Base-by-base conservation (phyloP, 1,140 invertebrate genomes). In the Drosophila takahashii region DNA sequence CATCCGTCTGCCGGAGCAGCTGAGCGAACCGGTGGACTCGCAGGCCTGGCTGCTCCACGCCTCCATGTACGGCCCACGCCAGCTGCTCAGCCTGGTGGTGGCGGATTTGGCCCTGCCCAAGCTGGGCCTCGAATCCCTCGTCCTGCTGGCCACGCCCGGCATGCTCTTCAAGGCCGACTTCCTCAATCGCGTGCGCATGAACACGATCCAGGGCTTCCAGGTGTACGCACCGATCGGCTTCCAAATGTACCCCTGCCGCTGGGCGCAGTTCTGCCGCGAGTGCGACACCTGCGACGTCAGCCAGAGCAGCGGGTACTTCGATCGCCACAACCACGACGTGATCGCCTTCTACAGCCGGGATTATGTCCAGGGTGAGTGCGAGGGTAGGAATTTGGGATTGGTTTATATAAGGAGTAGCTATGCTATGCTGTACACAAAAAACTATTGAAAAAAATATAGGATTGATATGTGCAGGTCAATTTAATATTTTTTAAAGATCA, bases 161-260 rank as follows among this genome's bases (percentile, higher is more conserved):
- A 94, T 95, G 92, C 94, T 95, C 80, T 93, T 98, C 51, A 94
- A 94, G 58, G 84, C 94, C 39, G 97, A 98, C 85, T 98, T 97
- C 92, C 93, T 98, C 15, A 98, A 98, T 79, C 94, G 96, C 78
- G 96, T 96, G 8, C 93, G 96, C 58, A 97, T 98, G 96, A 97
- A 97, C 91, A 97, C 96, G 4, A 96, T 98, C 57, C 92, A 92
- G 50, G 95, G 95, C 57, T 95, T 95, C 90, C 97, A 98, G 93
- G 94, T 97, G 70, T 98, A 95, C 91, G 95, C 95, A 77, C 95
- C 97, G 22, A 95, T 97, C 39, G 96, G 96, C n/a, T 98, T 97
- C 90, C 93, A 94, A 48, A 95, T 95, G 90, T 97, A 95, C 92
- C 94, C 89, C 91, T 94, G 77, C 93, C 94, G 78, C 85, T 91